Evolutionary conservation across 2,113 vertebrate species (phyloP), one percentile per base, ranked within the genome.

Genomic region (Phyllostomus discolor): DNA sequence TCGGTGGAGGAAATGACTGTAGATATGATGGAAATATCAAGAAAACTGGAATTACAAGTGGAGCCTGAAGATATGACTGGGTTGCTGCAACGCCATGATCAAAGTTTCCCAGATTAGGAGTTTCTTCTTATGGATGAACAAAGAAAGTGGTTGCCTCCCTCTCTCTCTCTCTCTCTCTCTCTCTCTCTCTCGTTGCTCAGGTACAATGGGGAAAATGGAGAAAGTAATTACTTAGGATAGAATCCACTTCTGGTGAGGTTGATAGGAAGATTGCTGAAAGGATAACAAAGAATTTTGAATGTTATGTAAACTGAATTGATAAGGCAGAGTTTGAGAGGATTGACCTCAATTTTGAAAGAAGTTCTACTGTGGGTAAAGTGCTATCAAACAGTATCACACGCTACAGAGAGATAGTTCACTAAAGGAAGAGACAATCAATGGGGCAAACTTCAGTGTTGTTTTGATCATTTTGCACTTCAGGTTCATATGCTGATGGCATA

Each of bases 391-490:
- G 14, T 15, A 81, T 81, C 9, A 10, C 78, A 41, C 28, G 7
- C 52, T 81, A 28, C 14, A 41, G 35, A 81, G 22, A 59, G 28
- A 59, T 26, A 41, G 52, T 38, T 59, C 24, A 5, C 52, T 20
- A 81, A 59, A 59, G 52, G 24, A 59, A 81, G 79, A 38, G 52
- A 81, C 79, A 81, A 5, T 57, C 79, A 81, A 8, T 80, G 35
- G 28, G 52, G 35, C 22, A 59, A 28, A 81, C 52, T 59, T 81
- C 8, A 59, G 16, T 57, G 7, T 81, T 26, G 35, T 59, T 52
- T 92, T 76, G 26, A 26, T 50, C 48, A 31, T 78, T 92, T 95
- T 88, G 41, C 38, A 84, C 93, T 92, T 90, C 76, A 95, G 10
- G 8, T 69, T 24, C 28, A 7, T 82, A 24, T 88, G 88, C 69